phyloP scores from a whole-genome alignment of 2,113 vertebrate species.

The Gymnogyps californianus region DNA sequence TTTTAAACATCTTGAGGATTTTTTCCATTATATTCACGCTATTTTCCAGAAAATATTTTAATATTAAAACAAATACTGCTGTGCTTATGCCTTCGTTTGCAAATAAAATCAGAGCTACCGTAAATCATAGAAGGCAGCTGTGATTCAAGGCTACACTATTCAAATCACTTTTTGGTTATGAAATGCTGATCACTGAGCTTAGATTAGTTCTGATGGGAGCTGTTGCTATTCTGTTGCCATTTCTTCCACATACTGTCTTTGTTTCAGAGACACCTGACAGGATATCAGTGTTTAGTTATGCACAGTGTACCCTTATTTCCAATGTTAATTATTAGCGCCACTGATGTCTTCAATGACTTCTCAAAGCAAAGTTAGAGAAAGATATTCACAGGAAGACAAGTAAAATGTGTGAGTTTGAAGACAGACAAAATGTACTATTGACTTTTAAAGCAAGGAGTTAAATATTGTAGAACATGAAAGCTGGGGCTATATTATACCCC shows the following conservation, averaged over 20 bases:
- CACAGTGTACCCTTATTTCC: neutral
- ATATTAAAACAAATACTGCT: neutral
- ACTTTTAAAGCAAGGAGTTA: neutral
- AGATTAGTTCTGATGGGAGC: neutral
- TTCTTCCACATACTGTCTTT: neutral
- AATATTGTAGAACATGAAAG: neutral
- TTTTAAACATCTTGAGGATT: neutral
- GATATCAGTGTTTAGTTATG: slow-evolving; percentile 16
- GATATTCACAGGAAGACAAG: neutral
- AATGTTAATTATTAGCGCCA: neutral
- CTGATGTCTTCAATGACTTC: neutral
- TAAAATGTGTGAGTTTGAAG: neutral
- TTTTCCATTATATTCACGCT: neutral
- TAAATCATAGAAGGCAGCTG: neutral
- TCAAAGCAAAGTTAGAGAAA: neutral
- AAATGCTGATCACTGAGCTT: neutral
- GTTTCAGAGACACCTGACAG: slow-evolving; percentile 25
- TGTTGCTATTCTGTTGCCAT: neutral
- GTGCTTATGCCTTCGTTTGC: neutral
- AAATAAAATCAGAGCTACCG: neutral
- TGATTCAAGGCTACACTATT: neutral
- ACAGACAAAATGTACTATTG: neutral
- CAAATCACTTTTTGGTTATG: neutral
- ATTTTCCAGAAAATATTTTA: neutral
- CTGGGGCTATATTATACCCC: neutral